Base-by-base conservation (phyloP, 2,888 invertebrate genomes). In the Athripsodes cinereus region DNA sequence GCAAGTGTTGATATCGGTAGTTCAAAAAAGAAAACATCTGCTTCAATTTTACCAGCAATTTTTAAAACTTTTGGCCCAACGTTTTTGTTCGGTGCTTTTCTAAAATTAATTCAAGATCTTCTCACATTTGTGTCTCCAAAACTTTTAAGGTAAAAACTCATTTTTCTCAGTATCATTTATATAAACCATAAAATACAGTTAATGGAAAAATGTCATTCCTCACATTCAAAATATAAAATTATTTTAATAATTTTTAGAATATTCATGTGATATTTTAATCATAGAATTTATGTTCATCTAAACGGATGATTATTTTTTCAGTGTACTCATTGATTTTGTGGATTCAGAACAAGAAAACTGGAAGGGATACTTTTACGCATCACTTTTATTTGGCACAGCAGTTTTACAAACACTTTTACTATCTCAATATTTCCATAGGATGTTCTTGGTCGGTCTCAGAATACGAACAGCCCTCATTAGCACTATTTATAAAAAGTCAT, bases 121-220 rank as follows among this genome's bases (percentile, higher is more conserved):
- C 72, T 97, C 55, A 90, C 90, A 64, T 98, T 98, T 74, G 81
- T 90, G 46, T 93, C 92, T 66, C 98, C 98, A 0, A 88, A 92
- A 73, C 78, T 98, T 67, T 81, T 96, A 61, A 86, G 84, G 94
- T 93, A 77, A 84, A 40, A 6, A 10, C 26, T 11, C 11, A 11
- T 11, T 31, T 11, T 8, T 31, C 11, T 6, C 31, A 31, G 11
- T 11, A 31, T 31, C 6, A 6, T 31, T 8, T 31, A 31, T 31
- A 31, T 11, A 31, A 31, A 31, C 31, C 31, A 31, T 8, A 11
- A 8, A 31, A 8, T 11, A 31, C 31, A 11, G 6, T 8, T 31
- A 8, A 31, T 11, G 31, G 6, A 11, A 11, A 31, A 8, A 31
- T 31, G 11, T 8, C 11, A 11, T 31, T 31, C 11, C 31, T 31